Base-by-base conservation (phyloP, 2,797 vertebrate genomes). In the Linurgus olivaceus region DNA sequence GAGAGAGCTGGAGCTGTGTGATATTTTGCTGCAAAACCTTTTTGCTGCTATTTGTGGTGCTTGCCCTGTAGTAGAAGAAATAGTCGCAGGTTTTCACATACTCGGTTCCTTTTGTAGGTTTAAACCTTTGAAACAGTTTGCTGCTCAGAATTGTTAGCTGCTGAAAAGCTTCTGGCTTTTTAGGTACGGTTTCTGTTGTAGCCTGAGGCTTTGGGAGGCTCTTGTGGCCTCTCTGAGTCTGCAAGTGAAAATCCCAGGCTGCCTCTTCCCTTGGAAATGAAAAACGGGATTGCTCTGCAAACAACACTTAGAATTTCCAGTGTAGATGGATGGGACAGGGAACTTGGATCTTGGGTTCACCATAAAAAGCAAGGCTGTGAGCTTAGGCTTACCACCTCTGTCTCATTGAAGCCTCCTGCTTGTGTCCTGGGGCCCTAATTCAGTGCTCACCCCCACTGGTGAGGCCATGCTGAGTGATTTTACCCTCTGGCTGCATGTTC, bases 41-140 rank as follows among this genome's bases (percentile, higher is more conserved):
- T 42, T 42, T 85, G 83, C 70, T 95, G 81, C 93, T 96, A 38
- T 97, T 95, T 96, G 95, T 90, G 81, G 74, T 91, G 68, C 78
- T 86, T 40, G 38, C 35, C 65, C 35, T 17, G 84, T 72, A 45
- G 82, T 75, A 8, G 65, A 77, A 78, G 78, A 65, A 80, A 81
- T 79, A 74, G 61, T 91, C 0, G 0, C n/a, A 28, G 47, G n/a
- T 52, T 84, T 89, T 92, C 59, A 44, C 18, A 13, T n/a, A 75
- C 48, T 78, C 40, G 23, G 79, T 58, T 73, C 47, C 42, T 75
- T 54, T 72, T 78, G 35, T 81, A 63, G 40, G 48, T 74, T 94
- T 82, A 77, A 86, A 77, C 38, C 50, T 92, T 81, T 4, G 14
- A 71, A 91, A n/a, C 23, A 78, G 54, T 65, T 92, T 78, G 52